Base-by-base conservation (phyloP, 2,888 invertebrate genomes). In the Phlogophora meticulosa region DNA sequence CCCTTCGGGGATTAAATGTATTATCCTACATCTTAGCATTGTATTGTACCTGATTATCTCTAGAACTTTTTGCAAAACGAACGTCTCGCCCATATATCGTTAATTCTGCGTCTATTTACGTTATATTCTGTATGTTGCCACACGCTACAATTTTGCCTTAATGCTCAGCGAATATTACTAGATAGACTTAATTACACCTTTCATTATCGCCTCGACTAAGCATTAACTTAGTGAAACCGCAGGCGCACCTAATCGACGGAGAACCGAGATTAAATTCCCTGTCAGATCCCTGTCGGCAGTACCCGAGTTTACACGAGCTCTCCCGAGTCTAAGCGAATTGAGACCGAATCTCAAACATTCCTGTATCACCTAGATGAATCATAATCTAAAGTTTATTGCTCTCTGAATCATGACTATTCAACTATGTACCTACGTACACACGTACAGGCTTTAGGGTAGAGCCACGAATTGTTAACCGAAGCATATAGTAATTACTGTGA, bases 371-470 rank as follows among this genome's bases (percentile, higher is more conserved):
- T 75, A 78, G 79, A 83, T 91, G 91, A 91, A 80, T 91, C 90
- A 90, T 82, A 84, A 82, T 80, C 85, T 81, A 85, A 83, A 89
- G 93, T 91, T 92, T 91, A 90, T 90, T 92, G 91, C 90, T 83
- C 92, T 89, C 88, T 87, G 88, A 91, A 85, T 88, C 88, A 90
- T 83, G 88, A 86, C 69, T 83, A 65, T 85, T 87, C 85, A 83
- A 81, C 76, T 80, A 51, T 22, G 5, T 60, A 58, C 32, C 15
- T 52, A 52, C 32, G 32, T 67, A 67, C 22, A 48, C 57, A 70
- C 53, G 22, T 73, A 64, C 10, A 42, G 62, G 46, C 58, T 56
- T 38, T 66, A 79, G 69, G 82, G 72, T 81, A 66, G 58, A 68
- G 63, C 49, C 48, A 56, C 76, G 17, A 76, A 68, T 75, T 79